A percentile compares a stretch with the other conserved stretches of the same genome.
Conservation (phyloP, 2,113 vertebrate genomes). For the Sylvietta virens region DNA sequence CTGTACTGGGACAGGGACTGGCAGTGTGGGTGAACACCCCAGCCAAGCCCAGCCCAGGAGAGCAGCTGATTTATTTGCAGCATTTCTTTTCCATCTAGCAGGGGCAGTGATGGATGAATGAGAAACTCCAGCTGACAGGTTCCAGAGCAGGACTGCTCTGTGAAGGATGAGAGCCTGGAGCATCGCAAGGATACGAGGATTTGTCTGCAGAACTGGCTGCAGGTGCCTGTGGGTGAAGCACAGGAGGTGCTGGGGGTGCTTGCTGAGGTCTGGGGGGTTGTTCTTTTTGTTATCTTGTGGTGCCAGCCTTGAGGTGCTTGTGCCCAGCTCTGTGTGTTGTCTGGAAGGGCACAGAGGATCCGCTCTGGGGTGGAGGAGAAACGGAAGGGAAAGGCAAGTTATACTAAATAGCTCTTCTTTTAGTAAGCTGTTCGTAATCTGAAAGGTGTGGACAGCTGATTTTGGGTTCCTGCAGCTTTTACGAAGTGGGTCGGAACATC, state of each 20-base stretch:
- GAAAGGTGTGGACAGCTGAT: background rate
- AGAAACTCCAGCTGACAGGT: background rate
- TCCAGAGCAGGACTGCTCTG: rapidly evolving
- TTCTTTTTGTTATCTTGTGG: background rate
- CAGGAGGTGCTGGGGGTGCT: background rate
- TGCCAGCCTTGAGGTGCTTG: background rate
- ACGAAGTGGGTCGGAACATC: background rate
- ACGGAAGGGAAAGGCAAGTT: background rate
- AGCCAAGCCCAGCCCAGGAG: background rate
- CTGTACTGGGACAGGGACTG: background rate
- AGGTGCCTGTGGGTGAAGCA: background rate
- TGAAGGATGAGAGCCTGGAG: background rate
- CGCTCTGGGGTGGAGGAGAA: background rate
- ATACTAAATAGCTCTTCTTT: background rate
- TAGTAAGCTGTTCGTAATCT: background rate
- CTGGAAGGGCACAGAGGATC: background rate
- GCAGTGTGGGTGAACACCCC: rapidly evolving
- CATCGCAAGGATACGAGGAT: rapidly evolving
- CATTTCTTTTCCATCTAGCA: background rate
- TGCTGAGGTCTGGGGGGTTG: background rate
- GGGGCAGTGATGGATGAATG: background rate
- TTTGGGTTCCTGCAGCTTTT: background rate
- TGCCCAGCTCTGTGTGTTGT: background rate
- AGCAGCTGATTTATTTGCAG: background rate
- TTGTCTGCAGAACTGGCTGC: background rate